Evolutionary conservation across 2,888 invertebrate genomes (phyloP), one percentile per base, ranked within the genome.

Genomic region (Drosophila setosimentum): DNA sequence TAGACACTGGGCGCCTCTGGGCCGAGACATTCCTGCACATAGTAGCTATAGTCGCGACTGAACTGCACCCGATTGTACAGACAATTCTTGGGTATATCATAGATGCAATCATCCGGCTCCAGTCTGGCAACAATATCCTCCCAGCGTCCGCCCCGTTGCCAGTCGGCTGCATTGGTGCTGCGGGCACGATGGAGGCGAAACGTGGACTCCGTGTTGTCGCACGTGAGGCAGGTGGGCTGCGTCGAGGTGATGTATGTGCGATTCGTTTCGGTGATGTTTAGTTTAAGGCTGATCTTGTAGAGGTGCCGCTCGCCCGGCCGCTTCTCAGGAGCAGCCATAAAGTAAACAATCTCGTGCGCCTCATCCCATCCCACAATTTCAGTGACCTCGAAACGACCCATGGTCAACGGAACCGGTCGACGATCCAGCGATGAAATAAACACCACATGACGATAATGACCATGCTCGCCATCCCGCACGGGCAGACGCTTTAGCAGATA

Each of bases 241-340:
- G 92, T 91, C 60, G 93, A 92, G 40, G 93, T 92, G 50, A 93
- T 93, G 61, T 93, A 93, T 0, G 93, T 93, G 70, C 93, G 92
- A 76, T 93, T 93, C n/a, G 92, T 80, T 62, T 94, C 90, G 81
- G 92, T 92, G 18, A 93, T 86, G 92, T 93, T 88, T 92, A 94
- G 89, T 92, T 94, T 93, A 89, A 94, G 87, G 91, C 90, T 91
- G 78, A 96, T 95, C 91, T 96, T 95, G 94, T 96, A 97, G 76
- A 98, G 93, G 92, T 98, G 98, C 2, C 97, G 94, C 90, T 96
- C 96, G 0, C 97, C 96, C 0, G 98, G 97, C 78, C 95, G 95
- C 57, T 95, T 95, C 81, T 96, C 96, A 3, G 96, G 96, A 8
- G 97, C 96, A 42, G 97, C 97, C 82, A 97, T 95, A 87, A 96